These are phyloP conservation scores for Passer domesticus DNA, from an alignment of 2,113 vertebrate species.

Conservation along the genomic window DNA sequence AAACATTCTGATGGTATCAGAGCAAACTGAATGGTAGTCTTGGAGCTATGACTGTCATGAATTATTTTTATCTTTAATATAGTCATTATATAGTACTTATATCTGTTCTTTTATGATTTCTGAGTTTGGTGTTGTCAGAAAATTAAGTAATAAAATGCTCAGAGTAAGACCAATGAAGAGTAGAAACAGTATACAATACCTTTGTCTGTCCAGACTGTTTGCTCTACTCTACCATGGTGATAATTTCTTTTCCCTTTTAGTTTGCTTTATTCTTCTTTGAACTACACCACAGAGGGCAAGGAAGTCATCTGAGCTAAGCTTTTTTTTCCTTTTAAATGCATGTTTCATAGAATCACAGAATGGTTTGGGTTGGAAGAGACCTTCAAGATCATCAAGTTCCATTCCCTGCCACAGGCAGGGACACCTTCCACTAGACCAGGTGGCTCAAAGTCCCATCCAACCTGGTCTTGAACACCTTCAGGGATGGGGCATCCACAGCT, in stretches of 20 bases:
- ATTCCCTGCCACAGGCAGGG: neutral
- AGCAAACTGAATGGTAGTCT: neutral
- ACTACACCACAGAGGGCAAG: neutral
- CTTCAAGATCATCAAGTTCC: neutral
- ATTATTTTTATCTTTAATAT: constrained; percentile 13
- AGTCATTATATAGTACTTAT: neutral
- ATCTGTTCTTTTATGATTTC: neutral
- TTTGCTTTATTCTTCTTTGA: neutral
- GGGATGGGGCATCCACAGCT: neutral
- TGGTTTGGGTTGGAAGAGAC: neutral
- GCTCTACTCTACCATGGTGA: neutral
- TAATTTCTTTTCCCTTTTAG: neutral
- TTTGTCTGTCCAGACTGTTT: neutral
- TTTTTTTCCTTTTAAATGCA: neutral
- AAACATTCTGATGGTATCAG: constrained; percentile 30
- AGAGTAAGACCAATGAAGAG: neutral
- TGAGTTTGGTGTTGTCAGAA: neutral
- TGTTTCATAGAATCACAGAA: neutral
- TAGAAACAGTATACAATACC: neutral
- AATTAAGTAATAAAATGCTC: constrained; percentile 14
- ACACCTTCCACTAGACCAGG: neutral
- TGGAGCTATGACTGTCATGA: neutral
- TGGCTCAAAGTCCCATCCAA: neutral
- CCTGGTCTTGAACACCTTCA: neutral
- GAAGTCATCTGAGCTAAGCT: neutral